Evolutionary conservation across 2,797 vertebrate genomes (phyloP), one percentile per base, ranked within the genome.

Genomic region (Myotis findleyi): DNA sequence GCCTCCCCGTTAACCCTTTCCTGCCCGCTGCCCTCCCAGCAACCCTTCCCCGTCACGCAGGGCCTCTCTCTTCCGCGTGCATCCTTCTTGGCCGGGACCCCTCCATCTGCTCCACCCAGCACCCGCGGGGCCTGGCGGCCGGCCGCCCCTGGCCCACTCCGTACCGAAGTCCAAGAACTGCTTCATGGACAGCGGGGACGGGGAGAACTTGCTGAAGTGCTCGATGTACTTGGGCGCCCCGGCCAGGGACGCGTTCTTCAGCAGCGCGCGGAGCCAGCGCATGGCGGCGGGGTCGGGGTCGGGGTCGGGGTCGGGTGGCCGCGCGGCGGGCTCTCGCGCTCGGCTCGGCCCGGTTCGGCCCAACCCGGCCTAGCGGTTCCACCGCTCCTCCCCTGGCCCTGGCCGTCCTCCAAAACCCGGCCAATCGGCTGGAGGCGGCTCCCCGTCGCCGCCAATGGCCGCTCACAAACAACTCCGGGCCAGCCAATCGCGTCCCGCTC

Each of bases 191-290:
- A 99, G 98, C 47, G 99, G 99, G 36, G 99, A 99, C 3, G 99
- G 99, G 36, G 99, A 99, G 96, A 99, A 99, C 98, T 99, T 99
- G 23, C 99, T 99, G 98, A 99, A 99, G 97, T 99, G 99, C 30
- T 99, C 99, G 96, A 99, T 99, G 91, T 99, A 99, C 91, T 99
- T 99, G 55, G 99, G 99, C 73, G 98, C 99, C 57, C 98, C 99
- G 91, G 99, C 99, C 98, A 99, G 99, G 98, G 99, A 95, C 25
- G 99, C 99, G 51, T 99, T 99, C 96, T 99, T 99, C 98, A 99
- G 98, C 4, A 99, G 98, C 53, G 99, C 99, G 81, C 99, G 97
- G 10, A 99, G 98, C 91, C 99, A 99, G 98, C 99, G 99, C 99
- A 99, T 99, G 96, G 95, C 84, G 92, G 38, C 84, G 57, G 80